phyloP scores from a whole-genome alignment of 2,888 invertebrate genomes.

The Archaeoteleia sp. region DNA sequence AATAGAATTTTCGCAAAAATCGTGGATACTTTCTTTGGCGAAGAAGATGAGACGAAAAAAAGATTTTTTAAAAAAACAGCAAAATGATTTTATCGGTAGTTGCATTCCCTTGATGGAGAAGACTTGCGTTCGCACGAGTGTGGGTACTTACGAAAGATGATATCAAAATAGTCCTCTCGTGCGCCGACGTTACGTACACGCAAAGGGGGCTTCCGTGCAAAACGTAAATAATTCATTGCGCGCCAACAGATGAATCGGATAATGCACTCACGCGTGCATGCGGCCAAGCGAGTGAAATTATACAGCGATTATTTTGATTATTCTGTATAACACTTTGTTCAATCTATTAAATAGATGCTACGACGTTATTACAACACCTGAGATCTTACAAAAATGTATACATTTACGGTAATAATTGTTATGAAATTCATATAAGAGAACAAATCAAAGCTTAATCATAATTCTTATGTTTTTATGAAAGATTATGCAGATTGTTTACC shows the following conservation, averaged over 20 bases:
- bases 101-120: conserved; percentile 36
- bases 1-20: conserved; percentile 20
- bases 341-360: conserved; percentile 26
- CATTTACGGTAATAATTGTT: background rate
- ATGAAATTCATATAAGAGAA: background rate
- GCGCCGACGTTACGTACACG: conserved; percentile 26
- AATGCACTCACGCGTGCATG: conserved; percentile 51
- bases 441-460: too few relatives aligned
- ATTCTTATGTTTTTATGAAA: too few relatives aligned
- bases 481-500: too few relatives aligned
- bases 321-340: conserved; percentile 20
- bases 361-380: conserved; percentile 12
- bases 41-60: conserved; percentile 12
- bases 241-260: conserved; percentile 58
- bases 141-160: conserved; percentile 31
- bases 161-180: conserved; percentile 41
- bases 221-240: conserved; percentile 65
- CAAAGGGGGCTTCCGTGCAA: conserved; percentile 43
- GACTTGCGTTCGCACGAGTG: conserved; percentile 35
- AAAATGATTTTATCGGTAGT: conserved; percentile 39
- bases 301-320: conserved; percentile 44
- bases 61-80: conserved; percentile 17
- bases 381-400: background rate
- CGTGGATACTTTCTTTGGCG: too few relatives aligned
- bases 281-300: conserved; percentile 34